phyloP scores from a whole-genome alignment of 2,797 vertebrate genomes.

The Pseudochromis fuscus region DNA sequence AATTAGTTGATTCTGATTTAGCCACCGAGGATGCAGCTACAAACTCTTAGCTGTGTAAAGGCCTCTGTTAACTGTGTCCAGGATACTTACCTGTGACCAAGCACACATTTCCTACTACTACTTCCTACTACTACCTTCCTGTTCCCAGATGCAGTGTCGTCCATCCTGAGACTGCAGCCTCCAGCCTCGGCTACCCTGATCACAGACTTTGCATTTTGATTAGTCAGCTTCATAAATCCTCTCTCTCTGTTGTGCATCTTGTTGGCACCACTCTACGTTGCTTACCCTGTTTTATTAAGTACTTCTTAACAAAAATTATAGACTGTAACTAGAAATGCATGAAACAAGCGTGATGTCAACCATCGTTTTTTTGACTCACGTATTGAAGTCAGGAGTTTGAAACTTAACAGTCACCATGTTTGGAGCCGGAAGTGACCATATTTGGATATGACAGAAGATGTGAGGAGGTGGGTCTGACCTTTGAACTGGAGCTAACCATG shows the following conservation, averaged over 20 bases:
- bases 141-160: not conserved
- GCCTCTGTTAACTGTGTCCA: not conserved
- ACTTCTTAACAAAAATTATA: slow-evolving; percentile 2
- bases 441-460: too few relatives aligned
- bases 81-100: slow-evolving; percentile 6
- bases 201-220: slow-evolving; percentile 40
- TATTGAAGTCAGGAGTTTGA: too few relatives aligned
- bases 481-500: too few relatives aligned
- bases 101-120: slow-evolving; percentile 4
- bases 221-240: slow-evolving; percentile 27
- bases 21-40: not conserved
- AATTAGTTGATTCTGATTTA: not conserved
- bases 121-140: too few relatives aligned
- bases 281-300: slow-evolving; percentile 7
- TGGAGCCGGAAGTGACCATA: too few relatives aligned
- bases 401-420: too few relatives aligned
- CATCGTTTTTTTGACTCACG: too few relatives aligned
- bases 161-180: slow-evolving; percentile 25
- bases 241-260: not conserved
- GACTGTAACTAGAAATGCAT: too few relatives aligned
- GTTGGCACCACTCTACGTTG: not conserved
- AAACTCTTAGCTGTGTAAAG: not conserved
- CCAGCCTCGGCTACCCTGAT: slow-evolving; percentile 13
- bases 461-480: too few relatives aligned
- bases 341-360: too few relatives aligned